phyloP scores from a whole-genome alignment of 2,888 invertebrate genomes.

The Acholoe squamosa region DNA sequence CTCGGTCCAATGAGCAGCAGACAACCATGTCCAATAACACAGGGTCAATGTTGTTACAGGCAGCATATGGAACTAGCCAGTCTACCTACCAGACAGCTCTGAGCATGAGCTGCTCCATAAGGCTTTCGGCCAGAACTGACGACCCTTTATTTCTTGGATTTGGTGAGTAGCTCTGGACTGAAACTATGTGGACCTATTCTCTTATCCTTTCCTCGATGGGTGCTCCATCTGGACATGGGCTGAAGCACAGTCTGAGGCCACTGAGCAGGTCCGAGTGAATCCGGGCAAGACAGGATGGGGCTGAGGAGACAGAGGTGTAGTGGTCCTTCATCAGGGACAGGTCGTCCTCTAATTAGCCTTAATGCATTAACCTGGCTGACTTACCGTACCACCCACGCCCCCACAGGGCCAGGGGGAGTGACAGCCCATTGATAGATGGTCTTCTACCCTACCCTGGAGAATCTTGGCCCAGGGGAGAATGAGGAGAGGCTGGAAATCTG shows the following conservation, averaged over 20 bases:
- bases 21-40: slow-evolving; percentile 28
- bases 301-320: background rate
- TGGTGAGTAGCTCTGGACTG: background rate
- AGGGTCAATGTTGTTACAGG: background rate
- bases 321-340: slow-evolving; percentile 17
- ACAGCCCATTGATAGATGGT: slow-evolving; percentile 24
- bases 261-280: background rate
- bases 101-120: background rate
- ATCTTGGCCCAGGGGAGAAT: background rate
- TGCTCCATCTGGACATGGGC: background rate
- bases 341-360: slow-evolving; percentile 6
- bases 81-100: background rate
- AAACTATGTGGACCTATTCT: background rate
- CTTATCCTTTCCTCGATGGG: background rate
- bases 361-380: slow-evolving; percentile 44
- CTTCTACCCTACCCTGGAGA: slow-evolving; percentile 21
- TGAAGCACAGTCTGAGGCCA: background rate
- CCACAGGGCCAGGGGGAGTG: background rate
- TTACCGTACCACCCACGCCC: background rate
- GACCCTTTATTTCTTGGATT: background rate
- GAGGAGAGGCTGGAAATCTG: background rate
- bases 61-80: background rate
- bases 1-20: background rate
- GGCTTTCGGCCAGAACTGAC: background rate
- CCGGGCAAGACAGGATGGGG: background rate